phyloP scores from a whole-genome alignment of 2,113 vertebrate genomes.

The Phalacrocorax aristotelis region DNA sequence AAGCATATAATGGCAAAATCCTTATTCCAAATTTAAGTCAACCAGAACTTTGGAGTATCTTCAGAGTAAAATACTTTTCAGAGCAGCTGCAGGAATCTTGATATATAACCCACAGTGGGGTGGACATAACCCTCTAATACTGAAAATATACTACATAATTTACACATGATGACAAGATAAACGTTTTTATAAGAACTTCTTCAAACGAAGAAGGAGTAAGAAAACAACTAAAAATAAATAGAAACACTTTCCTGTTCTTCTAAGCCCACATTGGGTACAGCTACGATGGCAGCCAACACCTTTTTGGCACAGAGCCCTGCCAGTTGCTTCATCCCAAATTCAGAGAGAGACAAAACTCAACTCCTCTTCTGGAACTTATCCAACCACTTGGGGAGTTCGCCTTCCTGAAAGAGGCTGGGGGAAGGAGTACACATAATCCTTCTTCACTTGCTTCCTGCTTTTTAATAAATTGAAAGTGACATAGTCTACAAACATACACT shows the following conservation, averaged over 20 bases:
- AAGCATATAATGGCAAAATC: constrained; percentile 66
- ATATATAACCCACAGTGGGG: constrained; percentile 53
- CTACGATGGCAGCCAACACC: constrained; percentile 5
- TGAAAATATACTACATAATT: constrained; percentile 67
- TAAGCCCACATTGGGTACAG: not conserved
- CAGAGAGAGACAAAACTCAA: constrained; percentile 26
- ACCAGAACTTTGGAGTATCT: constrained; percentile 75
- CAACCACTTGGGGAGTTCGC: not conserved
- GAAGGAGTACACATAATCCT: not conserved
- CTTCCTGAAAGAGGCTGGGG: not conserved
- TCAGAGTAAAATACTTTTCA: constrained; percentile 65
- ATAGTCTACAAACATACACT: not conserved
- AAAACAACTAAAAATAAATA: constrained; percentile 60
- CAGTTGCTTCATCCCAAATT: constrained; percentile 35
- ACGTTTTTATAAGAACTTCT: constrained; percentile 65
- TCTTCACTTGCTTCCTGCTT: not conserved
- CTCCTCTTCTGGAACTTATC: constrained; percentile 25
- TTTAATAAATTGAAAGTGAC: constrained; percentile 4
- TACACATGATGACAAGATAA: constrained; percentile 70
- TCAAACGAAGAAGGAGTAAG: constrained; percentile 43
- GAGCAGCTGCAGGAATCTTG: constrained; percentile 63
- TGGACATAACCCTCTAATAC: constrained; percentile 54
- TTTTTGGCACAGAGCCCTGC: constrained; percentile 17
- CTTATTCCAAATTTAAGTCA: constrained; percentile 71
- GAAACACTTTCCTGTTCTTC: constrained; percentile 18